These are phyloP conservation scores for Synchiropus splendidus DNA, from an alignment of 2,113 vertebrate species.

Conservation along the genomic window DNA sequence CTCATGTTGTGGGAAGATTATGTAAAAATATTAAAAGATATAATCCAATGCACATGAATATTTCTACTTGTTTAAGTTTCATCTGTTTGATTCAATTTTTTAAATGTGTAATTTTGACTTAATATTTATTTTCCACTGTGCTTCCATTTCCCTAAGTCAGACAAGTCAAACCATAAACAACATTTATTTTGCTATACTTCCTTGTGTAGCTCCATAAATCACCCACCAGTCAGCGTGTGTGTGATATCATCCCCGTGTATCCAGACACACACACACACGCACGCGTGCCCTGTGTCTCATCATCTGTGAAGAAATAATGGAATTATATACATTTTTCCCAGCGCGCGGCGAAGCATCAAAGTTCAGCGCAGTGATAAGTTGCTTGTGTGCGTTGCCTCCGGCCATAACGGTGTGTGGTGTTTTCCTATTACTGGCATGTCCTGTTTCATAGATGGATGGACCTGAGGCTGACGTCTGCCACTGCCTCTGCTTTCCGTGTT, in stretches of 20 bases:
- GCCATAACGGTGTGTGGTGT: constrained; percentile 65
- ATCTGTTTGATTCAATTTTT: no score
- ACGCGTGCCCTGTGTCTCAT: constrained; percentile 57
- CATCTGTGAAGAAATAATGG: constrained; percentile 81
- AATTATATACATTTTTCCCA: constrained; percentile 73
- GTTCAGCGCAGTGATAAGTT: constrained; percentile 72
- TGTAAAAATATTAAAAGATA: no score
- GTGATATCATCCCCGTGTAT: not conserved
- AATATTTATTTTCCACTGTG: no score
- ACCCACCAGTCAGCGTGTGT: constrained; percentile 9
- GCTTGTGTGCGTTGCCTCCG: constrained; percentile 65
- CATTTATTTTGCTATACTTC: no score
- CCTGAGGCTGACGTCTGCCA: constrained; percentile 63
- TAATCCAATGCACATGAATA: no score
- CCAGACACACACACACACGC: constrained; percentile 22
- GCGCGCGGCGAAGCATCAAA: constrained; percentile 62
- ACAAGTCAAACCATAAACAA: no score
- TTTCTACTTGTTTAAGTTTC: no score
- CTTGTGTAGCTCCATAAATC: constrained; percentile 53
- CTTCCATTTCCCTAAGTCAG: no score
- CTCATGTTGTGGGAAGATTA: no score
- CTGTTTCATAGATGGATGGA: constrained; percentile 75
- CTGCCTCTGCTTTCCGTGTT: constrained; percentile 58
- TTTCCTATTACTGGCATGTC: constrained; percentile 76
- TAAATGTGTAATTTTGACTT: no score